A percentile compares a stretch with the other conserved stretches of the same genome.
Conservation (phyloP, 2,888 invertebrate species). For the Lycophotia porphyrea region DNA sequence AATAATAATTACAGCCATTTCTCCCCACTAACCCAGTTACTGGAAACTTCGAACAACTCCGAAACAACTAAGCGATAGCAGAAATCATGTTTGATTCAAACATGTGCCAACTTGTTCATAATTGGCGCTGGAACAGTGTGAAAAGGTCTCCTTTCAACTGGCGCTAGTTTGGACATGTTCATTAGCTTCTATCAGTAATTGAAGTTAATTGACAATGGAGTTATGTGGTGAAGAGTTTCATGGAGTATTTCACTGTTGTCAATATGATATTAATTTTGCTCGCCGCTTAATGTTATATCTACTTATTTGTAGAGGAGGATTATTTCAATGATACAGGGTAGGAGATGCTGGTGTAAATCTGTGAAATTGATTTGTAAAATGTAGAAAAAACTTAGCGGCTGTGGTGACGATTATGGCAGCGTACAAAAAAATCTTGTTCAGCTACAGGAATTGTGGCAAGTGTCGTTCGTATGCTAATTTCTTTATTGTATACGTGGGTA, state of each 20-base stretch:
- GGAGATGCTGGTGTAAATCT: not conserved
- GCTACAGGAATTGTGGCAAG: not conserved
- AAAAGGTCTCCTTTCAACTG: constrained; percentile 58
- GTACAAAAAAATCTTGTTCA: not conserved
- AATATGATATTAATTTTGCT: not conserved
- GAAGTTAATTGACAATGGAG: constrained; percentile 51
- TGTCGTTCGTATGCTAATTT: not conserved
- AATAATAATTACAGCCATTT: constrained; percentile 44
- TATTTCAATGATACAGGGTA: not conserved
- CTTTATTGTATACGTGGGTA: not conserved
- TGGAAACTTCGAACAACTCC: constrained; percentile 50
- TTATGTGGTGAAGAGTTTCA: constrained; percentile 21
- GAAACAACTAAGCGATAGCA: constrained; percentile 54
- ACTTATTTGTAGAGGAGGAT: not conserved
- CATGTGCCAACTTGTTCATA: constrained; percentile 60
- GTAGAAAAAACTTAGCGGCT: not conserved
- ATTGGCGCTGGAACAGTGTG: constrained; percentile 55
- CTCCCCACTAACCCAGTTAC: constrained; percentile 49
- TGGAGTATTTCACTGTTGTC: not conserved
- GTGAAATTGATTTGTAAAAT: not conserved
- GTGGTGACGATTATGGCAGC: not conserved
- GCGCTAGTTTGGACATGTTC: constrained; percentile 57
- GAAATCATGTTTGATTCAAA: constrained; percentile 62
- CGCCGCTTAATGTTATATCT: rapidly evolving
- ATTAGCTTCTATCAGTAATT: constrained; percentile 54